Base-by-base conservation (phyloP, 2,888 invertebrate genomes). In the Chrysodeixis includens region DNA sequence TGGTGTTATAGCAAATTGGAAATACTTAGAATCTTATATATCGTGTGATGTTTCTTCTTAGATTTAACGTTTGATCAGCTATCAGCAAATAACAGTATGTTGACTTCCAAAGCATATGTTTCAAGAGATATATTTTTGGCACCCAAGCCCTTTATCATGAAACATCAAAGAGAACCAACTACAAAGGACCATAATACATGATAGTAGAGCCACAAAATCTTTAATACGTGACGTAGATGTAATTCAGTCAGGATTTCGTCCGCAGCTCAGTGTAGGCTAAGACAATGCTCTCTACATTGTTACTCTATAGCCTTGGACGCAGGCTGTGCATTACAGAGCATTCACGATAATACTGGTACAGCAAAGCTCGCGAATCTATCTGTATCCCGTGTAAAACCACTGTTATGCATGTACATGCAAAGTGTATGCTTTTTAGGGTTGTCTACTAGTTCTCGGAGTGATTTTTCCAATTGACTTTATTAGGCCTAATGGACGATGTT, bases 331-430 rank as follows among this genome's bases (percentile, higher is more conserved):
- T 53, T 56, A 66, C 53, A 56, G 53, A 52, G 64, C 73, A 65
- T 71, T 52, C 46, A 44, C 52, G 55, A 55, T 66, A 64, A 56
- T 60, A 56, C 59, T 30, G 22, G 26, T 49, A 52, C 56, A 76
- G 30, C 35, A 8, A 14, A 32, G 54, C 65, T 51, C 44, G 53
- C 68, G 61, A 63, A 62, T 44, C 64, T 79, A 77, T 60, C 62
- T 52, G 64, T 76, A 79, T 55, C 59, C 56, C 20, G 53, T 68
- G 65, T 69, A 68, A 62, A 76, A 72, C 68, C 66, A 79, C 56
- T 62, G 73, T 59, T 66, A 66, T 79, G 35, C 63, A 70, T 75
- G 67, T 61, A 58, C n/a, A 20, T 26, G n/a, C n/a, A n/a, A n/a
- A n/a, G n/a, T n/a, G n/a, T n/a, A 26, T 6, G 26, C 26, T 0